These are phyloP conservation scores for Leptoteleia sp. DNA, from an alignment of 1,140 invertebrate species.

Conservation along the genomic window DNA sequence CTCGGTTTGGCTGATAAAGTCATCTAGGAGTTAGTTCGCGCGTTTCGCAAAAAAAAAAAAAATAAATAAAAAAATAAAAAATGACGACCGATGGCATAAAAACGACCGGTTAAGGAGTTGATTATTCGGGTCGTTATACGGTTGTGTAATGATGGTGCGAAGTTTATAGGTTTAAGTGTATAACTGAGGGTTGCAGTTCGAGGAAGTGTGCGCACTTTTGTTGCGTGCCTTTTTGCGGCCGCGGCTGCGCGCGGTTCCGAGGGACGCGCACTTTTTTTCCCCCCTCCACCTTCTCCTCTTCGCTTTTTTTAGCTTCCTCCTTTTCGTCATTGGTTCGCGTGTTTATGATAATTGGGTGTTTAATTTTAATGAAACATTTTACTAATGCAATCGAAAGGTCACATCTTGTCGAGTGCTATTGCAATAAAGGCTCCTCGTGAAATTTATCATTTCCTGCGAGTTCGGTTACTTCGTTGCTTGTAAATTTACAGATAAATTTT, in stretches of 20 bases:
- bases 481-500: too few species aligned
- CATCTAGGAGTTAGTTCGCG: slow-evolving; percentile 2
- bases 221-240: slow-evolving; percentile 32
- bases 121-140: slow-evolving; percentile 43
- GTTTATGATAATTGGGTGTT: slow-evolving; percentile 36
- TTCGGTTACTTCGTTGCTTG: too few species aligned
- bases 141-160: slow-evolving; percentile 47
- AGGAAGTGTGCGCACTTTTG: slow-evolving; percentile 24
- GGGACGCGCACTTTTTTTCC: slow-evolving; percentile 3
- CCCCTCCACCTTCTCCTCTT: too few species aligned
- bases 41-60: slow-evolving; percentile 14
- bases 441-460: too few species aligned
- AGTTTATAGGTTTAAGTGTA: slow-evolving; percentile 42
- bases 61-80: too few species aligned
- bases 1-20: slow-evolving; percentile 8
- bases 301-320: too few species aligned
- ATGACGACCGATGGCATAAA: neutral
- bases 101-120: slow-evolving; percentile 18
- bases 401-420: too few species aligned
- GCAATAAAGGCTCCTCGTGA: too few species aligned
- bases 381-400: too few species aligned
- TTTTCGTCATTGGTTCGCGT: neutral
- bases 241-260: slow-evolving; percentile 8
- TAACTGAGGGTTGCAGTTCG: slow-evolving; percentile 36
- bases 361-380: slow-evolving; percentile 27